Percentiles rank a stretch among this genome's conserved stretches.
phyloP scores from a whole-genome alignment of 2,888 invertebrate species.

The Hofmannophila pseudospretella region DNA sequence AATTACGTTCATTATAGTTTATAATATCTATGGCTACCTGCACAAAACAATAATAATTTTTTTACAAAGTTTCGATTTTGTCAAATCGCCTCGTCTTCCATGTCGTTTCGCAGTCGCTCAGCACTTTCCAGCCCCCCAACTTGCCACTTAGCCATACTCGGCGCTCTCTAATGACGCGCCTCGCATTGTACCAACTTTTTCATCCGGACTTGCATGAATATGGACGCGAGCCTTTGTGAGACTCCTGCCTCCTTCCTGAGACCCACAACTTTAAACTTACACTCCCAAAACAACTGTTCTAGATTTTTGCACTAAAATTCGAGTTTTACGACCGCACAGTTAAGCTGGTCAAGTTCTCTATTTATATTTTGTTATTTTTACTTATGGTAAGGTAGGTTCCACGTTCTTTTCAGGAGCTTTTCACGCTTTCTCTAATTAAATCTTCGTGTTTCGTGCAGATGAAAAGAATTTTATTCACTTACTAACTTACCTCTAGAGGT shows the following conservation, averaged over 20 bases:
- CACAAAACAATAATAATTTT: too few species aligned
- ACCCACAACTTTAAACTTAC: slow-evolving; percentile 8
- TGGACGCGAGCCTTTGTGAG: slow-evolving; percentile 22
- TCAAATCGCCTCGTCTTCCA: background rate
- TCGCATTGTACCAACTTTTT: slow-evolving; percentile 56
- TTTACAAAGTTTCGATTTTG: too few species aligned
- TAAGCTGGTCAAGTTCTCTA: slow-evolving; percentile 22
- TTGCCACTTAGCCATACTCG: slow-evolving; percentile 44
- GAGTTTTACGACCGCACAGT: slow-evolving; percentile 4
- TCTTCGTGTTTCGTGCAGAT: slow-evolving; percentile 34
- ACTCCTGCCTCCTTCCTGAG: slow-evolving; percentile 11
- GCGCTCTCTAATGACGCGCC: slow-evolving; percentile 44
- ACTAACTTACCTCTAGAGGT: too few species aligned
- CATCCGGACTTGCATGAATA: slow-evolving; percentile 48
- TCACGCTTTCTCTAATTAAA: slow-evolving; percentile 46
- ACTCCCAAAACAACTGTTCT: slow-evolving; percentile 1
- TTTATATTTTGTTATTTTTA: slow-evolving; percentile 48
- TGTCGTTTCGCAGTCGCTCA: slow-evolving; percentile 2
- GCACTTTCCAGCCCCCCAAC: slow-evolving; percentile 23
- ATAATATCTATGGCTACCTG: too few species aligned
- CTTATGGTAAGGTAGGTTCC: too few species aligned
- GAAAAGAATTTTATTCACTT: slow-evolving; percentile 1
- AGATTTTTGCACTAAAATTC: too few species aligned
- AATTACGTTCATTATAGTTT: too few species aligned
- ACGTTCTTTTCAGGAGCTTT: slow-evolving; percentile 28